Conservation (phyloP, 2,797 vertebrate genomes). For the Benthosema pterotum region DNA sequence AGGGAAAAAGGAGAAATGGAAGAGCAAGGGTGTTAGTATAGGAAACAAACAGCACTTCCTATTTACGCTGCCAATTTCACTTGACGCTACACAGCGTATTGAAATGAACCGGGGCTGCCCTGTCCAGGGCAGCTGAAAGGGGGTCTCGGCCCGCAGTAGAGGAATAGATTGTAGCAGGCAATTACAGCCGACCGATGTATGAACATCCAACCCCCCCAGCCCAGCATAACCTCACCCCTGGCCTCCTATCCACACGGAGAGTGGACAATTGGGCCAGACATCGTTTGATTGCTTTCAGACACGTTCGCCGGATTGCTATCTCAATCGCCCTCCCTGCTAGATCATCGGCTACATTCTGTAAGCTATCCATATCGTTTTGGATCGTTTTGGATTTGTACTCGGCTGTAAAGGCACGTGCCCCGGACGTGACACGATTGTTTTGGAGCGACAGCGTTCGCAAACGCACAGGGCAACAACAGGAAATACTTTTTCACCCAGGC, state of each 20-base stretch:
- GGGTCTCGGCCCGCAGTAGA: conserved; percentile 38
- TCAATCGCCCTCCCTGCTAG: conserved; percentile 8
- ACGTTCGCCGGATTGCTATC: conserved; percentile 56
- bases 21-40: conserved; percentile 48
- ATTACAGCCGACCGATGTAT: conserved; percentile 59
- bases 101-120: conserved; percentile 77
- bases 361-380: conserved; percentile 19
- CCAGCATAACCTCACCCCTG: conserved; percentile 43
- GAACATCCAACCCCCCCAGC: conserved; percentile 67
- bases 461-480: too few relatives aligned
- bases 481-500: too few relatives aligned
- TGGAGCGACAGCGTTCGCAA: too few relatives aligned
- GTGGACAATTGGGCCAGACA: conserved; percentile 55
- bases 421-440: too few relatives aligned
- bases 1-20: conserved; percentile 43
- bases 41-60: conserved; percentile 80
- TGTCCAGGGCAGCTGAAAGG: conserved; percentile 64
- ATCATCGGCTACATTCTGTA: conserved; percentile 23
- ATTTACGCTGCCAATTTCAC: conserved; percentile 77
- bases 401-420: too few relatives aligned
- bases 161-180: conserved; percentile 70
- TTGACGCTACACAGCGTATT: conserved; percentile 73
- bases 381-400: conserved; percentile 3
- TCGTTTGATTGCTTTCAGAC: conserved; percentile 71
- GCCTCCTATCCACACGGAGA: conserved; percentile 65